These are phyloP conservation scores for Acholoe squamosa DNA, from an alignment of 2,888 invertebrate genomes.

Conservation along the genomic window DNA sequence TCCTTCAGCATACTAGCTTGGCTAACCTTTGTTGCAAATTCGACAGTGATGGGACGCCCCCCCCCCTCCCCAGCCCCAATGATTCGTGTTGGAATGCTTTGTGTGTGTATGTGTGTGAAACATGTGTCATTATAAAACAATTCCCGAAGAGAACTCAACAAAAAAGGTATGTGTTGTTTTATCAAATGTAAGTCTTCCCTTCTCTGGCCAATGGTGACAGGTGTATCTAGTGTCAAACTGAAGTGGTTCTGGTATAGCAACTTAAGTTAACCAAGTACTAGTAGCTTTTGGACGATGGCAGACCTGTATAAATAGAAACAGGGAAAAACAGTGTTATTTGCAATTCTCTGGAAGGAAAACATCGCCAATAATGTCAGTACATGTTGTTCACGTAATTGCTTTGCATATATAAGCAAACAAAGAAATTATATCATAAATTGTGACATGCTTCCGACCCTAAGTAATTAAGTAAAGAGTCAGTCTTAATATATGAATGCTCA, in stretches of 20 bases:
- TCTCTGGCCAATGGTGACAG: neutral
- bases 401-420: neutral
- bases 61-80: neutral
- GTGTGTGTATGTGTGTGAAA: constrained; percentile 24
- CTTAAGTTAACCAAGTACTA: constrained; percentile 69
- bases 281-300: constrained; percentile 80
- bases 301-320: constrained; percentile 76
- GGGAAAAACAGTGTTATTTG: constrained; percentile 60
- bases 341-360: constrained; percentile 13
- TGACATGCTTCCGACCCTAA: neutral
- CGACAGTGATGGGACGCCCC: neutral
- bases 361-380: neutral
- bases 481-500: neutral
- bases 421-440: neutral
- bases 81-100: constrained; percentile 49
- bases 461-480: neutral
- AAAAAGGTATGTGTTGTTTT: neutral
- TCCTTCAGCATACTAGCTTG: constrained; percentile 60
- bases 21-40: constrained; percentile 50
- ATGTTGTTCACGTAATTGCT: neutral
- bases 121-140: neutral
- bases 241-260: constrained; percentile 48
- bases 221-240: constrained; percentile 52
- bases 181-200: constrained; percentile 49
- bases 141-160: neutral